Evolutionary conservation across 2,797 vertebrate species (phyloP).

Genomic region (Smutsia gigantea): DNA sequence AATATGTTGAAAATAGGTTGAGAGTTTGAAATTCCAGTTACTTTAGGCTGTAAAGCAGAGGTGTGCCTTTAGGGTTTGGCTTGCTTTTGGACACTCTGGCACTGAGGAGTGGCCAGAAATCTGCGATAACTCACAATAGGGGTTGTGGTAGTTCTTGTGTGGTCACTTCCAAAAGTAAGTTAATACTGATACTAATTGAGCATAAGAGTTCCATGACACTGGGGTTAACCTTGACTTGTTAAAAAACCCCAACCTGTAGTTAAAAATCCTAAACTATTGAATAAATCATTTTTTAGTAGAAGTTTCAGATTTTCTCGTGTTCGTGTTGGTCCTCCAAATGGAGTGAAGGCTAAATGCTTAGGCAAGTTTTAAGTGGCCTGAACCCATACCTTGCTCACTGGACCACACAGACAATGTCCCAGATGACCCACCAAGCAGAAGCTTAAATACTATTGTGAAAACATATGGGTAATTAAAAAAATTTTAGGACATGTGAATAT

Average conservation of each 20-base stretch:
- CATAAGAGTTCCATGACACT: not conserved
- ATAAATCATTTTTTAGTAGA: not conserved
- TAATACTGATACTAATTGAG: not conserved
- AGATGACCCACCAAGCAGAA: not conserved
- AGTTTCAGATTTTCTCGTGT: not conserved
- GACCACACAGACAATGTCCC: not conserved
- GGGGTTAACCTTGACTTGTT: not conserved
- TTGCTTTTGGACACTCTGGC: not conserved
- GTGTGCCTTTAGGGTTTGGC: not conserved
- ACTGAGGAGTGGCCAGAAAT: not conserved
- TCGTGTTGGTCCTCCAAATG: not conserved
- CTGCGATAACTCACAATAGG: not conserved
- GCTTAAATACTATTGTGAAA: conserved; percentile 14
- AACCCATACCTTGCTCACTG: not conserved
- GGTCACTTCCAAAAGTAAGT: not conserved
- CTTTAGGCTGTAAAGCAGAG: not conserved
- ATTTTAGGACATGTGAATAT: not conserved
- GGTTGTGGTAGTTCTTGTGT: not conserved
- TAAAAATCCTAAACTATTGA: not conserved
- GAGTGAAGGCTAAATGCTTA: not conserved
- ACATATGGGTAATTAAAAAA: not conserved
- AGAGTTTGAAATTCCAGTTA: not conserved
- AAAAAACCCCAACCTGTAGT: not conserved
- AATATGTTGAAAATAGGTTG: not conserved
- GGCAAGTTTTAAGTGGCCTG: not conserved